Evolutionary conservation across 2,888 invertebrate species (phyloP), one percentile per base, ranked within the genome.

Genomic region (Trissoscelio sp.): DNA sequence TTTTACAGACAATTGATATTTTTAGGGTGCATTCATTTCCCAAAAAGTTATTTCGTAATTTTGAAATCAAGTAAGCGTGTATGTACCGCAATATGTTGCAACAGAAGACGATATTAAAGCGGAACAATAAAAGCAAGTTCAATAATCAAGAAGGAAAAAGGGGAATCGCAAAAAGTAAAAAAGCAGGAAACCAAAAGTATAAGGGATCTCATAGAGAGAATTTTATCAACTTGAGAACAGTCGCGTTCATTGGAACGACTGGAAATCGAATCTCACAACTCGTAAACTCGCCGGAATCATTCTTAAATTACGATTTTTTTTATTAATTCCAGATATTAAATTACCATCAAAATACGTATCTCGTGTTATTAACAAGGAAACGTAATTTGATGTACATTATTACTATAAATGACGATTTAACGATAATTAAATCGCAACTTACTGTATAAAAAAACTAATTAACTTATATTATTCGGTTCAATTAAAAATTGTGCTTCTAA

Each of bases 51-150:
- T 64, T 64, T 37, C 9, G 42, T 42, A 66, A 55, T 55, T 67
- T 55, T 55, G 18, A 31, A 67, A 55, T 53, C 31, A 12, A 67
- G 55, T 39, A 31, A 55, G 11, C 53, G 37, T 51, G 44, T 48
- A 48, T 34, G 18, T 74, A 57, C 44, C 39, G 24, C 67, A 66
- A 67, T 67, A 75, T 75, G 66, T 75, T 75, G 28, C 58, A 67
- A 51, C 51, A 37, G 37, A 37, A 58, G 51, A 44, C 58, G 58
- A 75, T 75, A 75, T 67, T 75, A 75, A 75, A 75, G 67, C 44
- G 39, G 39, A 67, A 75, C 66, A 75, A 58, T 74, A 74, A 75
- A 66, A 75, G 57, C 51, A 48, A 75, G 74, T 74, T 74, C 74
- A 75, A 75, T 75, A 75, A 75, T 66, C 67, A 67, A 60, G 31